Conservation (phyloP, 2,113 vertebrate species). For the Cheilinus undulatus region DNA sequence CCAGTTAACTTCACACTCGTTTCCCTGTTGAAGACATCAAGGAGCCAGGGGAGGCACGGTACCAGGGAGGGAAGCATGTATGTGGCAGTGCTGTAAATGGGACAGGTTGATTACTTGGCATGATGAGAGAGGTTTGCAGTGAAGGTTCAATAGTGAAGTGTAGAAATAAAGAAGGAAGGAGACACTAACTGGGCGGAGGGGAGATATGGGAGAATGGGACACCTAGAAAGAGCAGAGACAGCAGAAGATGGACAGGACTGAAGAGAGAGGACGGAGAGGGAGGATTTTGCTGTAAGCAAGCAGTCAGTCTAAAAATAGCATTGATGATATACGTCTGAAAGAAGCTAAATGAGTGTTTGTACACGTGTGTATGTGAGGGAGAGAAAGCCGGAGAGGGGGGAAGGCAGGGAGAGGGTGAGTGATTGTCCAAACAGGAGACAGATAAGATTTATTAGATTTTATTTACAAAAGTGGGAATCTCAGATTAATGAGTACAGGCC, state of each 20-base stretch:
- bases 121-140: constrained; percentile 6
- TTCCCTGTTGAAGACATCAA: constrained; percentile 32
- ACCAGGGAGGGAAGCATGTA: not conserved
- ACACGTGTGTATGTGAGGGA: constrained; percentile 14
- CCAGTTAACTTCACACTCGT: constrained; percentile 4
- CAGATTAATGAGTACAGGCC: constrained; percentile 41
- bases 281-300: constrained; percentile 45
- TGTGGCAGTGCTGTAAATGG: constrained; percentile 39
- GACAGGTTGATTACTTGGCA: constrained; percentile 47
- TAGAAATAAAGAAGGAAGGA: constrained; percentile 9
- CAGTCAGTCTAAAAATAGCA: constrained; percentile 67
- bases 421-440: constrained; percentile 39
- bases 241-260: constrained; percentile 4
- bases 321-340: constrained; percentile 51
- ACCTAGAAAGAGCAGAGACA: constrained; percentile 31
- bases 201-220: constrained; percentile 5
- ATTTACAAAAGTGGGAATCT: constrained; percentile 64
- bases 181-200: not conserved
- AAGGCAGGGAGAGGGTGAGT: constrained; percentile 4
- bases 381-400: not conserved
- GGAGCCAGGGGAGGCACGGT: constrained; percentile 5
- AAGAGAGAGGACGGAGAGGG: not conserved
- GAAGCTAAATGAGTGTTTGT: constrained; percentile 49
- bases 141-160: constrained; percentile 23
- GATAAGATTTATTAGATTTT: constrained; percentile 60